These are phyloP conservation scores for Corythucha ciliata DNA, from an alignment of 2,888 invertebrate genomes.

Conservation along the genomic window DNA sequence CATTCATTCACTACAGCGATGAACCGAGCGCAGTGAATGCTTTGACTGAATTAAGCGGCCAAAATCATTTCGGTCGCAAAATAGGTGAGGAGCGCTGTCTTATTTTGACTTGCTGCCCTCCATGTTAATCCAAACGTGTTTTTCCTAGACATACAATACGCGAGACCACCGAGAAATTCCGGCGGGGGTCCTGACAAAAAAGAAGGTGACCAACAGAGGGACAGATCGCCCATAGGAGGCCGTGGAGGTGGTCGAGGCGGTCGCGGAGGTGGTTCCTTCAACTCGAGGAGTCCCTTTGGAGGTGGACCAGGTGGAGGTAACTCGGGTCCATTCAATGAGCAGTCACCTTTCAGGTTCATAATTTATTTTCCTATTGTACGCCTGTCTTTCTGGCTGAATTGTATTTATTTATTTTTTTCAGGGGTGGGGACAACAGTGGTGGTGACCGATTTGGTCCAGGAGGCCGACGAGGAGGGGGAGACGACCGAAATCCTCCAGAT, in stretches of 20 bases:
- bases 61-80: constrained; percentile 60
- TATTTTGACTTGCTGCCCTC: too few relatives aligned
- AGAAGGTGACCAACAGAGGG: constrained; percentile 20
- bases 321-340: neutral
- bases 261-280: constrained; percentile 26
- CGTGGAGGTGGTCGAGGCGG: constrained; percentile 25
- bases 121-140: neutral
- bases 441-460: constrained; percentile 14
- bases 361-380: too few relatives aligned
- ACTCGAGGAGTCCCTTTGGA: too few relatives aligned
- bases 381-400: too few relatives aligned
- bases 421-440: constrained; percentile 10
- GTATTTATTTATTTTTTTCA: too few relatives aligned
- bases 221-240: constrained; percentile 23
- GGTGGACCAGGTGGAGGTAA: constrained; percentile 10
- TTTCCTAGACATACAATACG: constrained; percentile 25
- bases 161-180: constrained; percentile 18
- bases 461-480: constrained; percentile 7
- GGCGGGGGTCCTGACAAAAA: constrained; percentile 8
- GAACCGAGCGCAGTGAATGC: constrained; percentile 67
- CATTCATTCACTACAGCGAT: constrained; percentile 75
- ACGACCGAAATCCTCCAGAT: too few relatives aligned
- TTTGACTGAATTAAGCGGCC: constrained; percentile 59
- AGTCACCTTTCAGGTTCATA: too few relatives aligned
- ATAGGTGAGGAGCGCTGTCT: constrained; percentile 50